Evolutionary conservation across 2,113 vertebrate species (phyloP), one percentile per base, ranked within the genome.

Genomic region (Capreolus pygargus): DNA sequence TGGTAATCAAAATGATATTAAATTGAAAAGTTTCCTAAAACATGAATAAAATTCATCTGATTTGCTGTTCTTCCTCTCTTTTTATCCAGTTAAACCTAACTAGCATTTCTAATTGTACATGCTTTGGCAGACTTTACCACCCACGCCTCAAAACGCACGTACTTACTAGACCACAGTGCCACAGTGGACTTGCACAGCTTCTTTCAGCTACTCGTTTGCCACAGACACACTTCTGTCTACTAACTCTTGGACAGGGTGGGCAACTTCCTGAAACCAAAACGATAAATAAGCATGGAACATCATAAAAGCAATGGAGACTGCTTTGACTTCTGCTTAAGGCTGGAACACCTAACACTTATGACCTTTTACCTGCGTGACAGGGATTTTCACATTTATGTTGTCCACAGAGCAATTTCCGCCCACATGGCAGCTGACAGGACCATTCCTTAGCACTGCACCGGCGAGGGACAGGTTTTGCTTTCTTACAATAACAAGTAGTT

Each of bases 361-460:
- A 43, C 5, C 3, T 55, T 60, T 70, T 98, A 99, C 99, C 99
- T 99, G 99, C 95, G 2, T 99, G 99, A 96, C 99, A 99, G 95
- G 98, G 67, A 97, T 98, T 98, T 97, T 99, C 98, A 97, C 99
- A 99, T 81, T 98, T 95, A 92, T 99, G 99, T 0, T 99, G 99
- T n/a, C 98, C 99, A 97, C 99, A 99, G 13, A 98, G 98, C 88
- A 99, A 61, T 0, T 95, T 98, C 43, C 89, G 99, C 25, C 99
- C 98, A 64, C 99, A 99, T 0, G 97, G 98, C 97, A 99, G 98
- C 93, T 97, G 98, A 78, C 99, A 99, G 0, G 99, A 99, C 99
- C 99, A 99, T 1, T 99, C 98, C 98, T 99, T 99, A 98, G 99
- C 98, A 96, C 99, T 99, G 98, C 99, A 99, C 95, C 99, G 99